A percentile compares a stretch with the other conserved stretches of the same genome.
phyloP scores from a whole-genome alignment of 1,140 invertebrate species.

The Muscidifurax raptorellus region DNA sequence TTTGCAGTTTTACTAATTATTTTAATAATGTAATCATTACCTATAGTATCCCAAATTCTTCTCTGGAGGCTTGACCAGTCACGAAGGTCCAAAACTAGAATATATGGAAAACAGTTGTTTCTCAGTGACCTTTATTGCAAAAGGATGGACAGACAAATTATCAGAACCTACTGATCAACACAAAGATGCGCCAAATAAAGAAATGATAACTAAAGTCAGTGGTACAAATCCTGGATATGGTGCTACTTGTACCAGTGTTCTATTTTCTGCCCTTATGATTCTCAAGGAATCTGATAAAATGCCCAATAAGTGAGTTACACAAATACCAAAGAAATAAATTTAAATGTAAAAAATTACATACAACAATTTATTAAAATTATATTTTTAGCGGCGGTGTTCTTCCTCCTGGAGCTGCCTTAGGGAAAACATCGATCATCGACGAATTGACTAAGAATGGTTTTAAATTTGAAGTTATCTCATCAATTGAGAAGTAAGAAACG shows the following conservation, averaged over 20 bases:
- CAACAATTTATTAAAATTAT: neutral
- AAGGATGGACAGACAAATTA: constrained; percentile 85
- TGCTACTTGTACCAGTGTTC: constrained; percentile 83
- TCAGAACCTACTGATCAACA: constrained; percentile 79
- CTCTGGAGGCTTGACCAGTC: constrained; percentile 81
- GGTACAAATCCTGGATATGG: constrained; percentile 89
- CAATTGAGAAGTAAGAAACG: constrained; percentile 62
- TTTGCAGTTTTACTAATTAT: neutral
- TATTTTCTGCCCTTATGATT: constrained; percentile 85
- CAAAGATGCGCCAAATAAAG: constrained; percentile 80
- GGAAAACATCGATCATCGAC: constrained; percentile 80
- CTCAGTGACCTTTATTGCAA: constrained; percentile 82
- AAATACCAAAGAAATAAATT: neutral
- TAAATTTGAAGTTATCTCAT: constrained; percentile 77
- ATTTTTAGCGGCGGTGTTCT: constrained; percentile 75
- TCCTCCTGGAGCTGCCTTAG: constrained; percentile 76
- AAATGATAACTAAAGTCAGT: constrained; percentile 79
- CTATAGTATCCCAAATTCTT: constrained; percentile 85
- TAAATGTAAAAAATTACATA: neutral
- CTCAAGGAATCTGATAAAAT: constrained; percentile 86
- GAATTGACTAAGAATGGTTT: constrained; percentile 78
- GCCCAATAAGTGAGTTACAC: constrained; percentile 79
- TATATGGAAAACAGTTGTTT: constrained; percentile 80
- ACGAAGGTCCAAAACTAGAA: constrained; percentile 81
- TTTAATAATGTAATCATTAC: constrained; percentile 17